A percentile compares a stretch with the other conserved stretches of the same genome.
Conservation (phyloP, 1,140 invertebrate genomes). For the Drosophila santomea region DNA sequence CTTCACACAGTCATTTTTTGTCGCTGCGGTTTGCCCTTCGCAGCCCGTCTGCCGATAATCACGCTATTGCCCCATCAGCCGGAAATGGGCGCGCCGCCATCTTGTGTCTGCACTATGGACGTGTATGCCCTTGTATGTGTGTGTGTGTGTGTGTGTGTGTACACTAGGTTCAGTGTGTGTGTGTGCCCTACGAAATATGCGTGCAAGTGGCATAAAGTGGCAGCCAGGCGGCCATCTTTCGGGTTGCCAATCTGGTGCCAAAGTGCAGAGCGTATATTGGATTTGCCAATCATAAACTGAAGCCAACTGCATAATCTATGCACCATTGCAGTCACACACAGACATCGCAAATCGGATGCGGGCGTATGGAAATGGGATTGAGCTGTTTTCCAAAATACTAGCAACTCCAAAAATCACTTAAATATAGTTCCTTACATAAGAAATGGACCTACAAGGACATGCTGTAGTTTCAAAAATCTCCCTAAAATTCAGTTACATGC, state of each 20-base stretch:
- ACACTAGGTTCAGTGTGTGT: constrained; percentile 12
- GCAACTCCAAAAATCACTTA: background rate
- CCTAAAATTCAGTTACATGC: no score
- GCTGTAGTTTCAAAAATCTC: no score
- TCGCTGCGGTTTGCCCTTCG: constrained; percentile 63
- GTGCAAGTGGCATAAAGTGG: constrained; percentile 77
- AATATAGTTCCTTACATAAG: no score
- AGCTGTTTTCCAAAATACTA: constrained; percentile 23
- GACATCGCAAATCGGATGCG: constrained; percentile 17
- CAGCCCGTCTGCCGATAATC: constrained; percentile 75
- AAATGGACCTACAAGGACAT: no score
- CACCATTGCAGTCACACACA: constrained; percentile 62
- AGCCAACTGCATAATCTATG: constrained; percentile 82
- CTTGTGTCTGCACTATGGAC: constrained; percentile 62
- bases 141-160: constrained; percentile 1
- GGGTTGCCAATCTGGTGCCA: constrained; percentile 72
- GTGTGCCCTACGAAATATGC: constrained; percentile 64
- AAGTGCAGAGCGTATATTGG: constrained; percentile 79
- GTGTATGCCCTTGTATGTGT: background rate
- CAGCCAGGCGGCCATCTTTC: constrained; percentile 47
- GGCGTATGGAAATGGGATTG: constrained; percentile 33
- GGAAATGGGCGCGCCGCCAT: constrained; percentile 76
- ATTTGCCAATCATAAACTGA: constrained; percentile 82
- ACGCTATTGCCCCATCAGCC: constrained; percentile 77
- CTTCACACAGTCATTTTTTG: constrained; percentile 50